Evolutionary conservation across 2,888 invertebrate genomes (phyloP).

Genomic region (Amblyjoppa fuscipennis): DNA sequence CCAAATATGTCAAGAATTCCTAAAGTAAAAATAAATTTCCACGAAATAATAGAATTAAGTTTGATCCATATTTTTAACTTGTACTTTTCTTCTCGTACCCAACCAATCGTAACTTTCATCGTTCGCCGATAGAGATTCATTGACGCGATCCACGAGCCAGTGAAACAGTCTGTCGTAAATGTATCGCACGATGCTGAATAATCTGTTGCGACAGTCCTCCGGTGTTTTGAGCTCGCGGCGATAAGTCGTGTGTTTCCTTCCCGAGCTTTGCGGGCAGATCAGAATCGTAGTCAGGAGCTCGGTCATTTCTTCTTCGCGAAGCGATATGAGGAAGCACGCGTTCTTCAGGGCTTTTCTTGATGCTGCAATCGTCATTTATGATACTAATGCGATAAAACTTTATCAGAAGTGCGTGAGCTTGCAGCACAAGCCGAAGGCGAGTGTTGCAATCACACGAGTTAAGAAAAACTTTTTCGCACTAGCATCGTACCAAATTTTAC

Average conservation of each 20-base stretch:
- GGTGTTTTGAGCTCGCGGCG: slow-evolving; percentile 78
- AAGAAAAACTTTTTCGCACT: too few species aligned
- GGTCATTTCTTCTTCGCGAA: slow-evolving; percentile 72
- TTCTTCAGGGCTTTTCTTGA: slow-evolving; percentile 76
- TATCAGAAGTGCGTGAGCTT: not conserved
- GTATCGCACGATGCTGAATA: slow-evolving; percentile 83
- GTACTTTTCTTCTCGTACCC: slow-evolving; percentile 72
- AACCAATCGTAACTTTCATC: slow-evolving; percentile 75
- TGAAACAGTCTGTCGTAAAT: slow-evolving; percentile 83
- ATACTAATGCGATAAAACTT: not conserved
- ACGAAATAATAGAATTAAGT: not conserved
- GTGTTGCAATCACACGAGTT: too few species aligned
- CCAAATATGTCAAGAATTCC: slow-evolving; percentile 84
- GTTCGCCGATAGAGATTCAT: slow-evolving; percentile 74
- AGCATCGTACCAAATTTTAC: too few species aligned
- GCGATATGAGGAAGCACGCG: slow-evolving; percentile 73
- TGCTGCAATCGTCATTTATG: slow-evolving; percentile 67
- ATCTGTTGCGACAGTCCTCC: slow-evolving; percentile 82
- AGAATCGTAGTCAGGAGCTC: slow-evolving; percentile 78
- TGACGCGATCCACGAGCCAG: slow-evolving; percentile 80
- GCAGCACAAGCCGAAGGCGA: too few species aligned
- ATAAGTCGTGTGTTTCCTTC: slow-evolving; percentile 76
- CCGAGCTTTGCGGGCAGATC: slow-evolving; percentile 76
- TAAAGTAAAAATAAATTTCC: slow-evolving; percentile 54
- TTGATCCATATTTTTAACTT: not conserved